phyloP scores from a whole-genome alignment of 1,140 invertebrate genomes.

The Mizuhopecten yessoensis region DNA sequence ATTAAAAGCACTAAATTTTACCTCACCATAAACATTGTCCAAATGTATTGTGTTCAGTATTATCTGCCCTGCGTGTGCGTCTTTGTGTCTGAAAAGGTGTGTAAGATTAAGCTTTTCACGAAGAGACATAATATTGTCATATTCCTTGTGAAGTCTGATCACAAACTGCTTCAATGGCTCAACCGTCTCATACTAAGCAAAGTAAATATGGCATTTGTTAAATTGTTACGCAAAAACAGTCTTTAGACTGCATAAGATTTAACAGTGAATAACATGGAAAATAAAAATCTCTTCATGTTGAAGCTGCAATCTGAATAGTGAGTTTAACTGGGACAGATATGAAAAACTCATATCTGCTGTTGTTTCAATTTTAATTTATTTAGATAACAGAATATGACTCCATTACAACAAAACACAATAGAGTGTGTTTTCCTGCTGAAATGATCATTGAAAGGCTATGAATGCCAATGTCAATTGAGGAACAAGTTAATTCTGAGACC shows the following conservation, averaged over 20 bases:
- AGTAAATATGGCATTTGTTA: no score
- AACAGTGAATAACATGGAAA: not conserved
- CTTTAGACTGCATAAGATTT: not conserved
- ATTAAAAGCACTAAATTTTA: no score
- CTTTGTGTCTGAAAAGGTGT: no score
- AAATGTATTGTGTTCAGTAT: no score
- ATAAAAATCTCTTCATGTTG: not conserved
- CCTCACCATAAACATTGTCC: no score
- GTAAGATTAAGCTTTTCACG: no score
- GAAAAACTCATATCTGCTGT: not conserved
- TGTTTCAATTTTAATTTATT: constrained; percentile 24
- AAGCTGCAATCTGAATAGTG: not conserved
- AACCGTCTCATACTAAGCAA: no score
- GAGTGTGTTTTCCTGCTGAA: not conserved
- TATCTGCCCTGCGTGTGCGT: no score
- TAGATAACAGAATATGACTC: not conserved
- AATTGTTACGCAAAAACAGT: not conserved
- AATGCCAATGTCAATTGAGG: not conserved
- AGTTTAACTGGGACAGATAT: not conserved
- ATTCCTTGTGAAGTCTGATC: no score
- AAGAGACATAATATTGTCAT: no score
- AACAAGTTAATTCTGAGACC: constrained; percentile 1
- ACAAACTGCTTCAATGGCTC: no score
- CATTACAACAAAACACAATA: not conserved
- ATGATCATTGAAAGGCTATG: not conserved